Conservation (phyloP, 2,113 vertebrate species). For the Glareola pratincola region DNA sequence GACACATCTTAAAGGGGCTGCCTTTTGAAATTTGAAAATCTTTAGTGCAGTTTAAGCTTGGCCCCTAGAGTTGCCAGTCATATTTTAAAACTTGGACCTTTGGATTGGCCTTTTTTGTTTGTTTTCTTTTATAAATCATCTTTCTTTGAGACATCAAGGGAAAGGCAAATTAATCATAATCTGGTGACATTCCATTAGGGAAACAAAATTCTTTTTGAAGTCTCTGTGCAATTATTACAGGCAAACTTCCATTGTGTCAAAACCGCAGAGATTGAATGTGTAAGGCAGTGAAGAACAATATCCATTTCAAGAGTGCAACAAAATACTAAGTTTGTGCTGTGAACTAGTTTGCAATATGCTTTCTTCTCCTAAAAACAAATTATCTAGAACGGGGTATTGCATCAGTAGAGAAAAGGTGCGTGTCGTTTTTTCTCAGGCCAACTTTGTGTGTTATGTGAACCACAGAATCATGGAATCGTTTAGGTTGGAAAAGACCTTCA, state of each 20-base stretch:
- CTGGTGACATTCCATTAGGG: constrained; percentile 8
- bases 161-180: constrained; percentile 39
- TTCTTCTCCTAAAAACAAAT: neutral
- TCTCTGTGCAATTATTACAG: constrained; percentile 14
- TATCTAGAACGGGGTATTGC: neutral
- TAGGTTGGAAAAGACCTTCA: neutral
- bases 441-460: neutral
- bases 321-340: neutral
- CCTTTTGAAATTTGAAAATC: neutral
- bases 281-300: neutral
- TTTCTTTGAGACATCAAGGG: neutral
- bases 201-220: constrained; percentile 37
- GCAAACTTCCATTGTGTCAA: neutral
- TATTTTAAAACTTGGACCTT: neutral
- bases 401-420: neutral
- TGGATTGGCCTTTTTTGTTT: neutral
- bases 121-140: neutral
- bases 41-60: neutral
- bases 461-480: neutral
- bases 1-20: neutral
- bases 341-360: neutral
- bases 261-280: neutral
- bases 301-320: neutral
- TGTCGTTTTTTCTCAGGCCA: neutral
- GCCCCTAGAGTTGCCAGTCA: neutral